A percentile compares a stretch with the other conserved stretches of the same genome.
Evolutionary conservation across 2,797 vertebrate species (phyloP).

Genomic region (Rhynchotus rufescens): DNA sequence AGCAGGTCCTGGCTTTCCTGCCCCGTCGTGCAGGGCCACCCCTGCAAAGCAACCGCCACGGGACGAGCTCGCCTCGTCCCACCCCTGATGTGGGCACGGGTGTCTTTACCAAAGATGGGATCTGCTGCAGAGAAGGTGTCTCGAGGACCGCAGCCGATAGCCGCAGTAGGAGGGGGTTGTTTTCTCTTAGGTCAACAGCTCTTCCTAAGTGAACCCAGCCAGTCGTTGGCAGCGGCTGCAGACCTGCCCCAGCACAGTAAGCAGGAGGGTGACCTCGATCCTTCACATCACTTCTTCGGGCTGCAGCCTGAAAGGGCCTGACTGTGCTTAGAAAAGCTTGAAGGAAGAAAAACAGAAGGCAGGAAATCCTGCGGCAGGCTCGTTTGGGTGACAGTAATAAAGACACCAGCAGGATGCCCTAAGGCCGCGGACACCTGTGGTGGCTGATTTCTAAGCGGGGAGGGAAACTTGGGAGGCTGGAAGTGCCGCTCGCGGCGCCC

Average conservation of each 20-base stretch:
- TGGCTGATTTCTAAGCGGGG: not conserved
- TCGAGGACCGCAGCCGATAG: not conserved
- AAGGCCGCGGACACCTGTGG: not conserved
- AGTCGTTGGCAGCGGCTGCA: constrained; percentile 22
- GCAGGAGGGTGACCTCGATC: constrained; percentile 32
- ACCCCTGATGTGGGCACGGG: not conserved
- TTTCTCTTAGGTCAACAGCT: constrained; percentile 26
- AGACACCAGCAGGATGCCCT: not conserved
- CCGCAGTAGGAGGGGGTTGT: not conserved
- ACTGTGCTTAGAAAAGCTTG: not conserved
- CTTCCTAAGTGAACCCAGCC: constrained; percentile 23
- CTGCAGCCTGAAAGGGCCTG: constrained; percentile 14
- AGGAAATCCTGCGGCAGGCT: constrained; percentile 56
- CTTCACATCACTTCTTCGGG: constrained; percentile 34
- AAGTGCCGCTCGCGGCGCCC: not conserved
- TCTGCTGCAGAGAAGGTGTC: not conserved
- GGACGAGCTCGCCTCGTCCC: not conserved
- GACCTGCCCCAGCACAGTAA: constrained; percentile 29
- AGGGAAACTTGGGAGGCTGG: not conserved
- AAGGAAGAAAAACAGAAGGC: constrained; percentile 21
- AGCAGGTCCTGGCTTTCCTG: not conserved
- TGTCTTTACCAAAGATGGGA: not conserved
- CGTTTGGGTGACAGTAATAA: constrained; percentile 18
- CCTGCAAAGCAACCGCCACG: not conserved
- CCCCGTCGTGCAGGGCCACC: rapidly evolving